Conservation (phyloP, 2,797 vertebrate species). For the Amphiprion clarkii region DNA sequence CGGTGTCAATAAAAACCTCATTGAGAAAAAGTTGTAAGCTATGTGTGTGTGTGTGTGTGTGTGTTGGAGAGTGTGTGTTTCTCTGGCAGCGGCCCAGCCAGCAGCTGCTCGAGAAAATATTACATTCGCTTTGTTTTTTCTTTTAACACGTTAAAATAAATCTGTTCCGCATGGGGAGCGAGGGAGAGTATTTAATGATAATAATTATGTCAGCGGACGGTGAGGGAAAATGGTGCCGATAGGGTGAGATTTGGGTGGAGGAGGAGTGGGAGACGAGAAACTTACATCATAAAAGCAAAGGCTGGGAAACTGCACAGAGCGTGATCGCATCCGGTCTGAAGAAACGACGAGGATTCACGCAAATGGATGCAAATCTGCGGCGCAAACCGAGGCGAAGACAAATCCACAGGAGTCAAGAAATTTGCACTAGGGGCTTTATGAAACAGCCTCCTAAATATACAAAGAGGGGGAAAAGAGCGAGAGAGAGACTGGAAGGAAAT, state of each 20-base stretch:
- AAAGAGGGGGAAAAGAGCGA: background rate
- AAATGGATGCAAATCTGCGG: background rate
- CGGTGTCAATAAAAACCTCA: conserved; percentile 62
- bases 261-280: background rate
- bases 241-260: background rate
- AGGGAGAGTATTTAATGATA: conserved; percentile 61
- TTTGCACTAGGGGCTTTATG: background rate
- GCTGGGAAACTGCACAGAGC: background rate
- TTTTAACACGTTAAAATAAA: conserved; percentile 75
- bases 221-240: background rate
- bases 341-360: background rate
- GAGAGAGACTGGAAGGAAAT: background rate
- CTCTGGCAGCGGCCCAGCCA: conserved; percentile 60
- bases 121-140: conserved; percentile 69
- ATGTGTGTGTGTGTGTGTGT: conserved; percentile 19
- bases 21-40: conserved; percentile 40
- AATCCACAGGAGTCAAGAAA: background rate
- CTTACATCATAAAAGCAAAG: background rate
- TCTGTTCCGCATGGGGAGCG: conserved; percentile 53
- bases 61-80: background rate
- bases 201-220: conserved; percentile 68
- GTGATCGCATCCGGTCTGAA: background rate
- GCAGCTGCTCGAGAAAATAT: conserved; percentile 73
- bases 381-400: background rate
- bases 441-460: background rate